Evolutionary conservation across 2,888 invertebrate genomes (phyloP).

Genomic region (Caenorhabditis sp.): DNA sequence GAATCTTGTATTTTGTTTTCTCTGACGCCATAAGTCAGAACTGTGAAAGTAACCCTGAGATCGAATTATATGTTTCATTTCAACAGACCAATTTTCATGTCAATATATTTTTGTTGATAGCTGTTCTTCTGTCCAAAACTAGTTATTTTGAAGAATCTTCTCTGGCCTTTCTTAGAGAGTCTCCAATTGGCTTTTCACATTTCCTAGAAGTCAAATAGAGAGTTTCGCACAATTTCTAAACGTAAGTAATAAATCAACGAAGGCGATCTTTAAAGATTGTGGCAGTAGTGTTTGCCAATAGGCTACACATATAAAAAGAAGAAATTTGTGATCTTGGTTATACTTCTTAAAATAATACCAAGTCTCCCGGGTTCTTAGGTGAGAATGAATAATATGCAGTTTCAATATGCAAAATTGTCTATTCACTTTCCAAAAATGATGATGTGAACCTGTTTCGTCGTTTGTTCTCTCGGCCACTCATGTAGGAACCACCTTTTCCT

Average conservation of each 20-base stretch:
- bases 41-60: neutral
- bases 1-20: neutral
- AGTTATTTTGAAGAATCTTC: neutral
- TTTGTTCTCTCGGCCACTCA: neutral
- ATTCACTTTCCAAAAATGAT: neutral
- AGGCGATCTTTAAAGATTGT: conserved; percentile 29
- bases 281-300: conserved; percentile 2
- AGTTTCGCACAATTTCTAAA: conserved; percentile 1
- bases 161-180: too few species aligned
- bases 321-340: conserved; percentile 1
- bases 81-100: conserved; percentile 13
- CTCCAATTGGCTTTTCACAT: neutral
- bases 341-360: neutral
- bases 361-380: neutral
- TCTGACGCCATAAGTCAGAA: neutral
- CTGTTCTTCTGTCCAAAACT: conserved; percentile 13
- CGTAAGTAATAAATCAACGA: conserved; percentile 20
- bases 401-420: neutral
- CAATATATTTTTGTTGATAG: conserved; percentile 28
- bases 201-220: neutral
- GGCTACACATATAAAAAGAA: conserved; percentile 6
- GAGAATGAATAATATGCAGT: neutral
- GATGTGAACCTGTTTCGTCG: neutral
- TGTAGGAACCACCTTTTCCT: neutral
- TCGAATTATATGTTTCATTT: neutral